Conservation (phyloP, 2,113 vertebrate species). For the Peucedramus taeniatus region DNA sequence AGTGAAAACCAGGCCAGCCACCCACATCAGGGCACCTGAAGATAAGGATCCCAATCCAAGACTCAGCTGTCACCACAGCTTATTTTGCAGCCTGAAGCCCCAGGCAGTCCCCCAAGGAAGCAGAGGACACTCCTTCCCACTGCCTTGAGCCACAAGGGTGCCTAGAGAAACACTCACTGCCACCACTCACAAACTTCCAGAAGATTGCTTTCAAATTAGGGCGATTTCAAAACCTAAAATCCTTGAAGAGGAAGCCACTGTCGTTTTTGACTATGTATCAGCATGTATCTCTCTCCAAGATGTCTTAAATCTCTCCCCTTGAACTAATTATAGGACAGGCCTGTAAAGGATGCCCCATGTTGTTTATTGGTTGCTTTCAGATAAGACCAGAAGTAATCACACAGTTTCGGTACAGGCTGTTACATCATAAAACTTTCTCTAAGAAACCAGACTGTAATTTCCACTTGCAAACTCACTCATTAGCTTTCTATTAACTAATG, state of each 20-base stretch:
- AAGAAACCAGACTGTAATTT: neutral
- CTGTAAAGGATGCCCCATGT: neutral
- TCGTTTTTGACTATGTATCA: neutral
- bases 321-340: neutral
- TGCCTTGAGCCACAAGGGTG: neutral
- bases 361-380: neutral
- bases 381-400: neutral
- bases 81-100: neutral
- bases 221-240: neutral
- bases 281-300: neutral
- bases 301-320: neutral
- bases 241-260: neutral
- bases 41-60: neutral
- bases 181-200: neutral
- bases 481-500: neutral
- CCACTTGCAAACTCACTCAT: neutral
- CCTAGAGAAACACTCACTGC: neutral
- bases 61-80: neutral
- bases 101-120: neutral
- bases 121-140: neutral
- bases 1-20: neutral
- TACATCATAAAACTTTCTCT: constrained; percentile 5
- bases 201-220: neutral
- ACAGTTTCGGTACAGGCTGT: neutral
- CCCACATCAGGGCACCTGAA: neutral